These are phyloP conservation scores for Alouatta palliata DNA, from an alignment of 2,113 vertebrate species.

Conservation along the genomic window DNA sequence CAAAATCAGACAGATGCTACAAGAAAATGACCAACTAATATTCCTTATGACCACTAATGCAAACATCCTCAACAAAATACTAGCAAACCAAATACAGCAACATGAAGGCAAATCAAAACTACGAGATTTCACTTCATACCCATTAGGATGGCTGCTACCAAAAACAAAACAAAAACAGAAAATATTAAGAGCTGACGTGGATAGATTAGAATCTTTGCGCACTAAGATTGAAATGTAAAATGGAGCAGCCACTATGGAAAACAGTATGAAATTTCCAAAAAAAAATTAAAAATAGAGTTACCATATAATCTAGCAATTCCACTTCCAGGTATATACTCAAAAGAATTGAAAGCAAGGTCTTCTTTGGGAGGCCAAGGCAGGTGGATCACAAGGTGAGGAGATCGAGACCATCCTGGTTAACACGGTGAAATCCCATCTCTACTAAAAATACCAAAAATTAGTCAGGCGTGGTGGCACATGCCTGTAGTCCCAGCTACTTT, in stretches of 20 bases:
- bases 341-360: neutral
- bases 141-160: neutral
- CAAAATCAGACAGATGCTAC: neutral
- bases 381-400: too few species aligned
- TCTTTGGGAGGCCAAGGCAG: too few species aligned
- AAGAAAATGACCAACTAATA: neutral
- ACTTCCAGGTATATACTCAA: neutral
- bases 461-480: too few species aligned
- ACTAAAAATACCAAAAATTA: too few species aligned
- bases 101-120: neutral
- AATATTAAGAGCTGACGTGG: neutral
- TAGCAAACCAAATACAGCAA: neutral
- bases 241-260: neutral
- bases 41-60: neutral
- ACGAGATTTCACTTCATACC: neutral
- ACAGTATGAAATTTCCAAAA: neutral
- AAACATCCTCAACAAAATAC: neutral
- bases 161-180: neutral
- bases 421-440: too few species aligned
- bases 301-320: neutral
- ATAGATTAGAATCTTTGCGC: neutral
- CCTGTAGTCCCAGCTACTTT: too few species aligned
- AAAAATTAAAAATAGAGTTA: conserved; percentile 16
- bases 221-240: neutral
- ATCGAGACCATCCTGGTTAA: too few species aligned